A percentile compares a stretch with the other conserved stretches of the same genome.
phyloP scores from a whole-genome alignment of 2,797 vertebrate genomes.

The Coreius guichenoti region DNA sequence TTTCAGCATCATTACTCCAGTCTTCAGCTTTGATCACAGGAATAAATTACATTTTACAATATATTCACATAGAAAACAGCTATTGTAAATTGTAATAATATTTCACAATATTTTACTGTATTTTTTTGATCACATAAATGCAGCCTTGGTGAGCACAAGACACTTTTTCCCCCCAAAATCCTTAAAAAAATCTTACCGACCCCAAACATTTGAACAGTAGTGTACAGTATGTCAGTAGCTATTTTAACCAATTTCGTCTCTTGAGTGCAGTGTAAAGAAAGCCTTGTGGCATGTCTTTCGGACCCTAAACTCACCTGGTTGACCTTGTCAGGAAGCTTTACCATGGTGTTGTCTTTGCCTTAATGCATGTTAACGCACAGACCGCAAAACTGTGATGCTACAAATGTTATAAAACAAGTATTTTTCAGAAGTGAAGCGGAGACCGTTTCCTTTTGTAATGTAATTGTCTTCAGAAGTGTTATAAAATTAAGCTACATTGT shows the following conservation, averaged over 20 bases:
- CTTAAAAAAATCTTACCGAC: not conserved
- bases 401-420: not conserved
- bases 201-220: too few species aligned
- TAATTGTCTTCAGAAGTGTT: not conserved
- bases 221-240: not conserved
- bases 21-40: not conserved
- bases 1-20: too few species aligned
- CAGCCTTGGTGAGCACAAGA: not conserved
- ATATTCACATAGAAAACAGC: too few species aligned
- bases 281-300: not conserved
- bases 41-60: too few species aligned
- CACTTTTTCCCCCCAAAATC: not conserved
- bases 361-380: conserved; percentile 2
- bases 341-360: not conserved
- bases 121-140: not conserved
- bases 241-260: not conserved
- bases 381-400: conserved; percentile 5
- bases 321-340: not conserved
- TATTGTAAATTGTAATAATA: not conserved
- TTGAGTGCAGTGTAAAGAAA: not conserved
- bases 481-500: conserved; percentile 8
- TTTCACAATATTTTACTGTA: not conserved
- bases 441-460: not conserved
- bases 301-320: not conserved
- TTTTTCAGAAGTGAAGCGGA: conserved; percentile 3